A percentile compares a stretch with the other conserved stretches of the same genome.
phyloP scores from a whole-genome alignment of 2,888 invertebrate species.

The Halictus quadricinctus region DNA sequence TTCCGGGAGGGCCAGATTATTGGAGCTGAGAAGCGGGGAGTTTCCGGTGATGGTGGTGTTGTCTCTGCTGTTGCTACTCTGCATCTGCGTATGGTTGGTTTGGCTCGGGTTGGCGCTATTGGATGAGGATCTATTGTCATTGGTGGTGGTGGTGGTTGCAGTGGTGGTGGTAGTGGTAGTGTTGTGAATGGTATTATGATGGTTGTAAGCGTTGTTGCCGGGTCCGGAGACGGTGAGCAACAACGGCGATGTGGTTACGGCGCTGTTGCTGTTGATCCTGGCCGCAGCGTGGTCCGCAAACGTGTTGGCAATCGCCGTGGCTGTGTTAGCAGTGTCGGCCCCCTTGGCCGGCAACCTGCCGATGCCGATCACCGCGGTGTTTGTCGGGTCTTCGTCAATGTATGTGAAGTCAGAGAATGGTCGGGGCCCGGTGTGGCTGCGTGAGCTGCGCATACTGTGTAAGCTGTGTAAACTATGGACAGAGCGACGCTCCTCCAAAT shows the following conservation, averaged over 20 bases:
- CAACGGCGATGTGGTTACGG: conserved; percentile 76
- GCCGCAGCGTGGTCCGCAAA: conserved; percentile 81
- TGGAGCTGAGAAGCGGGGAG: conserved; percentile 78
- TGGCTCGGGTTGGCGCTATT: conserved; percentile 69
- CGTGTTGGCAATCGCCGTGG: conserved; percentile 82
- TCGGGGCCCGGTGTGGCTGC: conserved; percentile 89
- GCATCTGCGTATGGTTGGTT: conserved; percentile 70
- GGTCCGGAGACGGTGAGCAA: conserved; percentile 80
- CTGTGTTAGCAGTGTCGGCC: conserved; percentile 81
- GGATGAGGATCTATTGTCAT: conserved; percentile 72
- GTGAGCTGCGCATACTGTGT: conserved; percentile 92
- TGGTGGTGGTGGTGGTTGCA: conserved; percentile 56
- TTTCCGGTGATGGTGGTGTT: conserved; percentile 68
- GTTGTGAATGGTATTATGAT: conserved; percentile 73
- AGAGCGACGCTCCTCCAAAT: conserved; percentile 99
- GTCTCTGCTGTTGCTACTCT: conserved; percentile 75
- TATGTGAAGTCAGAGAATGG: conserved; percentile 93
- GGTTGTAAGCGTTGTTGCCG: conserved; percentile 72
- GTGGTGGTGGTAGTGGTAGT: conserved; percentile 59
- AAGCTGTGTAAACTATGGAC: conserved; percentile 98
- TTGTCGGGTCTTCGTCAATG: conserved; percentile 88
- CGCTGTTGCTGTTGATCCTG: conserved; percentile 72
- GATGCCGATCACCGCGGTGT: conserved; percentile 67
- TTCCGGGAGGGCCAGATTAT: conserved; percentile 83
- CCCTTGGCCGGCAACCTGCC: conserved; percentile 82